Conservation (phyloP, 2,113 vertebrate species). For the Nanger granti region DNA sequence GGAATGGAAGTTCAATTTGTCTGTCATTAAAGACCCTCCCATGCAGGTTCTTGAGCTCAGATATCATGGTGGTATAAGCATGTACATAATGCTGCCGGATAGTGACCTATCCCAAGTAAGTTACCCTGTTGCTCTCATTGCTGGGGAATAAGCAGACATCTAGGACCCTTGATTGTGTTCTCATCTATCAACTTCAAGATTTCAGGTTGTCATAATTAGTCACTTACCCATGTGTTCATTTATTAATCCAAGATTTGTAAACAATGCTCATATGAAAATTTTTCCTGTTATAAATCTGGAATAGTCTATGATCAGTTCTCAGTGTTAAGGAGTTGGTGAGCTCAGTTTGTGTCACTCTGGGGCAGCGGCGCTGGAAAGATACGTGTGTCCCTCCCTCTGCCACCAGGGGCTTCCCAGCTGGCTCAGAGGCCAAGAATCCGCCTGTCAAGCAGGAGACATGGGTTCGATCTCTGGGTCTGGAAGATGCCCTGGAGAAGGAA, state of each 20-base stretch:
- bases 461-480: no score
- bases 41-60: constrained; percentile 83
- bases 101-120: constrained; percentile 57
- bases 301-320: neutral
- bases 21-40: constrained; percentile 64
- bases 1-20: constrained; percentile 70
- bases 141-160: neutral
- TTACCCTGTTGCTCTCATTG: neutral
- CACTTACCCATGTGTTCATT: neutral
- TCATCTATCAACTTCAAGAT: neutral
- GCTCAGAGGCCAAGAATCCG: neutral
- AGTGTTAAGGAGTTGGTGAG: neutral
- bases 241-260: neutral
- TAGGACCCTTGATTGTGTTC: neutral
- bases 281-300: neutral
- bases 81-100: constrained; percentile 84
- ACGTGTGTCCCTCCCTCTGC: rapidly evolving
- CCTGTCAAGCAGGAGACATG: no score
- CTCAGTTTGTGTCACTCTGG: neutral
- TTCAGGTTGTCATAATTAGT: neutral
- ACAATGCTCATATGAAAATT: neutral
- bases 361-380: neutral
- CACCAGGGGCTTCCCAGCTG: neutral
- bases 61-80: constrained; percentile 82
- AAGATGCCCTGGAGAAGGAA: no score